Conservation (phyloP, 2,113 vertebrate species). For the Larimichthys crocea region DNA sequence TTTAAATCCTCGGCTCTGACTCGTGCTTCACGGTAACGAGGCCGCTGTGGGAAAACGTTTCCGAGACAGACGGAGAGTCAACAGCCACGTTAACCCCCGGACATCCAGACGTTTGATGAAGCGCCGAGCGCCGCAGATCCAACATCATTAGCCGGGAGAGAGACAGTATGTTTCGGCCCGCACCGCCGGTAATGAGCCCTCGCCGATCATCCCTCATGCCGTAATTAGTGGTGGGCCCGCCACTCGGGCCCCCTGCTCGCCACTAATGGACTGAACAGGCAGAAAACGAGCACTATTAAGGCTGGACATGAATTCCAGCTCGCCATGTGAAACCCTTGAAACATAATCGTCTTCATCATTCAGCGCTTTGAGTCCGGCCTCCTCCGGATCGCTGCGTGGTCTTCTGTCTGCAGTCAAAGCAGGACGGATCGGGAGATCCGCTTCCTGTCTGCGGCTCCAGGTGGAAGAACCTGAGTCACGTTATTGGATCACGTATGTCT, state of each 20-base stretch:
- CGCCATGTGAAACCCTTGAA: constrained; percentile 56
- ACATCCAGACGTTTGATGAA: constrained; percentile 72
- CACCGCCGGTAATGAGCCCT: constrained; percentile 79
- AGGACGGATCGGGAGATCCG: constrained; percentile 26
- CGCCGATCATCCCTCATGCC: constrained; percentile 79
- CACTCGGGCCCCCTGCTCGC: constrained; percentile 58
- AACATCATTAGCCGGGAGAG: constrained; percentile 82
- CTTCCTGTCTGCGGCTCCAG: constrained; percentile 13
- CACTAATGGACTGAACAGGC: constrained; percentile 79
- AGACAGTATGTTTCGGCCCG: constrained; percentile 77
- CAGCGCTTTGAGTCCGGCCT: constrained; percentile 32
- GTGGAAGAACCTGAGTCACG: not conserved
- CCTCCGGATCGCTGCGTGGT: constrained; percentile 34
- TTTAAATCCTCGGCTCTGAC: not conserved
- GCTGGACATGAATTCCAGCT: constrained; percentile 58
- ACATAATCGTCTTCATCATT: constrained; percentile 67
- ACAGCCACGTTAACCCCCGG: constrained; percentile 74
- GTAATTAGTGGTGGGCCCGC: constrained; percentile 77
- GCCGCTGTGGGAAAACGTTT: not conserved
- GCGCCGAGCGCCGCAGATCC: constrained; percentile 64
- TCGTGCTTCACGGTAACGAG: constrained; percentile 37
- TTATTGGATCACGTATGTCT: not conserved
- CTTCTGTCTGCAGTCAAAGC: constrained; percentile 38
- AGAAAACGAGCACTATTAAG: constrained; percentile 76
- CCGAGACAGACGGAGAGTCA: constrained; percentile 47